Evolutionary conservation across 2,113 vertebrate genomes (phyloP).

Genomic region (Edolisoma coerulescens): DNA sequence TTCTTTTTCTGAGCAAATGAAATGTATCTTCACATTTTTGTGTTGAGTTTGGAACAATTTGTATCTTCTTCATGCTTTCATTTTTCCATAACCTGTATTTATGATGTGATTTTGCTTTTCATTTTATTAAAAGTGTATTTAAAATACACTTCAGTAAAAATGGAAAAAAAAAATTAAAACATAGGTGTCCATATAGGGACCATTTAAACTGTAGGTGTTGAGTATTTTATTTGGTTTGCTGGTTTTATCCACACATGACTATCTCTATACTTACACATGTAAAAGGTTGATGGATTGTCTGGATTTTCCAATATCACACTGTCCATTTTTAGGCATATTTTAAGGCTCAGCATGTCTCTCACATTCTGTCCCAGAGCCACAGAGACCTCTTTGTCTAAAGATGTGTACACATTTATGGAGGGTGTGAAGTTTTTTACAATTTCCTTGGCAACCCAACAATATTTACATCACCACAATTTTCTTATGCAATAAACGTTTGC

Average conservation of each 20-base stretch:
- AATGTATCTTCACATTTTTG: not conserved
- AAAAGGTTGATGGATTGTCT: not conserved
- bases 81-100: not conserved
- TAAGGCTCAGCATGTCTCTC: not conserved
- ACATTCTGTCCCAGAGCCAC: conserved; percentile 1
- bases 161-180: not conserved
- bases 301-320: not conserved
- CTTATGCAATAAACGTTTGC: not conserved
- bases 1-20: not conserved
- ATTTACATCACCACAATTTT: conserved; percentile 11
- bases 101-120: not conserved
- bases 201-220: not conserved
- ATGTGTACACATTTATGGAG: not conserved
- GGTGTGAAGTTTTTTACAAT: not conserved
- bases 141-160: not conserved
- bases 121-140: not conserved
- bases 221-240: not conserved
- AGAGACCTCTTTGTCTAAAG: not conserved
- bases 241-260: not conserved
- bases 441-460: conserved; percentile 33
- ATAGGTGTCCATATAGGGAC: not conserved
- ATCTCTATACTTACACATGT: rapidly evolving
- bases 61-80: not conserved
- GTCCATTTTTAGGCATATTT: not conserved
- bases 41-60: not conserved